Percentiles rank a stretch among this genome's conserved stretches.
phyloP scores from a whole-genome alignment of 2,113 vertebrate species.

The Carassius auratus region DNA sequence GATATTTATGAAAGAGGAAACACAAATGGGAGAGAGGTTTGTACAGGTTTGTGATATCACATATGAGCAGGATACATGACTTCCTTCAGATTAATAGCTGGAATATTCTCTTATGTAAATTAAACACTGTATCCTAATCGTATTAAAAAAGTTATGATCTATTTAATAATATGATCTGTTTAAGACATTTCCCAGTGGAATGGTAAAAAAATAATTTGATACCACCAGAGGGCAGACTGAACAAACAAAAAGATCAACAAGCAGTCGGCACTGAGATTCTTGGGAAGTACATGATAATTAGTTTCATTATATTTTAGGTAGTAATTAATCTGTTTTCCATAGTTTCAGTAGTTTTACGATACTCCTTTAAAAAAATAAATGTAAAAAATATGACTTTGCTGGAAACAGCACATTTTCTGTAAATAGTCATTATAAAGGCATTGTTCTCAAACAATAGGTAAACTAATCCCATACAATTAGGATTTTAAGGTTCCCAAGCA shows the following conservation, averaged over 20 bases:
- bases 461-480: background rate
- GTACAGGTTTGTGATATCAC: background rate
- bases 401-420: background rate
- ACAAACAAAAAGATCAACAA: background rate
- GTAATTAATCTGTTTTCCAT: background rate
- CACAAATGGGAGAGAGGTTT: background rate
- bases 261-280: background rate
- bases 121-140: background rate
- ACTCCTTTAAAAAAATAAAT: background rate
- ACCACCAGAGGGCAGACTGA: conserved; percentile 50
- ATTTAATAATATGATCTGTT: background rate
- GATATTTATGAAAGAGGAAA: background rate
- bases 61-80: background rate
- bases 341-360: background rate
- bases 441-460: conserved; percentile 1
- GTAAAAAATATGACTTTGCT: background rate
- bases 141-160: background rate
- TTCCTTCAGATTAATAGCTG: background rate
- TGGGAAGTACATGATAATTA: background rate
- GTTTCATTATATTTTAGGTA: background rate
- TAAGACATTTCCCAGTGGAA: background rate
- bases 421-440: background rate
- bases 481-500: background rate
- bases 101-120: background rate
- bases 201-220: background rate